Percentiles rank a stretch among this genome's conserved stretches.
Evolutionary conservation across 2,113 vertebrate species (phyloP).

Genomic region (Passer domesticus): DNA sequence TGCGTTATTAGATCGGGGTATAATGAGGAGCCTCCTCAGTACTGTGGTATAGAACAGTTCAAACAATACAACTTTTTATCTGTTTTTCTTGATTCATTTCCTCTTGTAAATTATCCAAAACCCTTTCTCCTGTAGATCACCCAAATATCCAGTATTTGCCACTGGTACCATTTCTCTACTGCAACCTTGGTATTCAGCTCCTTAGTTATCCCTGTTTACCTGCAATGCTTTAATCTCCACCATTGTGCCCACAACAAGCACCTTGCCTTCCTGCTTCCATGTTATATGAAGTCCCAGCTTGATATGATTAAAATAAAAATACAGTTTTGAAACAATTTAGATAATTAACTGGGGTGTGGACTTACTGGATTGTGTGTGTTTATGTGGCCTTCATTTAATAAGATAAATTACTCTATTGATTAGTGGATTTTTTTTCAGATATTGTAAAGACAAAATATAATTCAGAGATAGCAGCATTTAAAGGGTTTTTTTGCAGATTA

Average conservation of each 20-base stretch:
- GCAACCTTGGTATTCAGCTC: not conserved
- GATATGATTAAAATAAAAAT: not conserved
- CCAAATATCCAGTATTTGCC: not conserved
- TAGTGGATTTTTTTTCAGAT: not conserved
- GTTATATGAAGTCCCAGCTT: not conserved
- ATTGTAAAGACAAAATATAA: not conserved
- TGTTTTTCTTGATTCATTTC: not conserved
- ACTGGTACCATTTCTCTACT: not conserved
- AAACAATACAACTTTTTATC: not conserved
- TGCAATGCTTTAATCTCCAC: not conserved
- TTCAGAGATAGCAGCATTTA: not conserved
- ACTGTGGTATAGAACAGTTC: not conserved
- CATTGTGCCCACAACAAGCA: accelerated
- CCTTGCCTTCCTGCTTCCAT: not conserved
- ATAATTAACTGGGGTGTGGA: not conserved
- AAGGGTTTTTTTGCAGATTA: not conserved
- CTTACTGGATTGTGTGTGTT: not conserved
- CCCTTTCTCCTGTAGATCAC: not conserved
- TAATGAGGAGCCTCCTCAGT: not conserved
- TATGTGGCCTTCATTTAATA: not conserved
- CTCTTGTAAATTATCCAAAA: not conserved
- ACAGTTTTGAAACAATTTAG: not conserved
- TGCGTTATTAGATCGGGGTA: not conserved
- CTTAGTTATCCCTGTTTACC: not conserved
- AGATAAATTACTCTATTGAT: not conserved